Percentiles rank a stretch among this genome's conserved stretches.
Evolutionary conservation across 2,113 vertebrate species (phyloP).

Genomic region (Crocuta crocuta): DNA sequence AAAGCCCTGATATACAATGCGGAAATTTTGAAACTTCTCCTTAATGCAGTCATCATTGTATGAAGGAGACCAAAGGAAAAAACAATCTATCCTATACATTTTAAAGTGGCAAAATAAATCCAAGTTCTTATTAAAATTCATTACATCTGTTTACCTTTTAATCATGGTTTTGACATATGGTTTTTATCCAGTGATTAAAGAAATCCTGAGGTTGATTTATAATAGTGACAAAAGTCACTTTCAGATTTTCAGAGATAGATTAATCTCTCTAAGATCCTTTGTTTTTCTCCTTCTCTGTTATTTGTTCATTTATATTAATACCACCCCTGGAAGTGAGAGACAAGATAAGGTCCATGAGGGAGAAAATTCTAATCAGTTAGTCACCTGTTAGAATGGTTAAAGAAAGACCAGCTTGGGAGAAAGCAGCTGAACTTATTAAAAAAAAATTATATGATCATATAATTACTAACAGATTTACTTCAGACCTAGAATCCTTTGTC

Average conservation of each 20-base stretch:
- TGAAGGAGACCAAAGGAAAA: slow-evolving; percentile 36
- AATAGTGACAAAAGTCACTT: slow-evolving; percentile 60
- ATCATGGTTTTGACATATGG: slow-evolving; percentile 43
- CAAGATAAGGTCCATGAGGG: slow-evolving; percentile 31
- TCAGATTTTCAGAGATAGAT: slow-evolving; percentile 12
- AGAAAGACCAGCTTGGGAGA: slow-evolving; percentile 14
- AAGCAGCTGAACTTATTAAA: slow-evolving; percentile 7
- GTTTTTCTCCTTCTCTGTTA: slow-evolving; percentile 16
- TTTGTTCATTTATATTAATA: slow-evolving; percentile 30
- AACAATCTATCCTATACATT: neutral
- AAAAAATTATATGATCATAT: neutral
- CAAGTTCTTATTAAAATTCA: slow-evolving; percentile 41
- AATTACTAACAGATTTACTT: slow-evolving; percentile 27
- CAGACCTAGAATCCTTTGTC: neutral
- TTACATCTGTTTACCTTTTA: slow-evolving; percentile 53
- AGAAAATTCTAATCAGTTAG: slow-evolving; percentile 30
- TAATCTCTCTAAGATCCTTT: neutral
- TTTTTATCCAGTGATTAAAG: slow-evolving; percentile 70
- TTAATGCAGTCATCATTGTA: slow-evolving; percentile 56
- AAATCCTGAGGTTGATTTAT: slow-evolving; percentile 67
- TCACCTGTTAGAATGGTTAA: neutral
- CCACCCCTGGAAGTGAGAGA: slow-evolving; percentile 9
- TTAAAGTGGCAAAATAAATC: slow-evolving; percentile 56
- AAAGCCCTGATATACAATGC: slow-evolving; percentile 69
- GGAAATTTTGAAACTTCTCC: slow-evolving; percentile 53